phyloP scores from a whole-genome alignment of 2,113 vertebrate species.

The Heterotilapia buettikoferi region DNA sequence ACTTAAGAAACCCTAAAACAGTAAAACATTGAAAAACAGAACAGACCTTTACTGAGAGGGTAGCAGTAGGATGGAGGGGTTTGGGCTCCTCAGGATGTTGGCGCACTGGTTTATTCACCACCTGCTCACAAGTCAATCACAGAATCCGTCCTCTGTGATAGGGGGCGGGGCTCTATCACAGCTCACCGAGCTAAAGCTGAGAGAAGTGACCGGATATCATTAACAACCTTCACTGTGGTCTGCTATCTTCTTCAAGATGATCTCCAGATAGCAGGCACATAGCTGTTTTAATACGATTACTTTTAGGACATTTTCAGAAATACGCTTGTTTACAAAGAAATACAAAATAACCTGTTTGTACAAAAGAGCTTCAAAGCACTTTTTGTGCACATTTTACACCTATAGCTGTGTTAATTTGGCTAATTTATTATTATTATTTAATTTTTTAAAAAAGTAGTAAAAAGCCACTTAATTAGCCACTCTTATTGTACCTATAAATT shows the following conservation, averaged over 20 bases:
- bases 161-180: not conserved
- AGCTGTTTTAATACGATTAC: too few species aligned
- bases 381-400: too few species aligned
- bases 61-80: not conserved
- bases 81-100: not conserved
- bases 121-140: not conserved
- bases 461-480: too few species aligned
- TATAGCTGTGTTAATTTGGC: too few species aligned
- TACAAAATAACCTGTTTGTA: too few species aligned
- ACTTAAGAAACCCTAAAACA: not conserved
- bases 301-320: too few species aligned
- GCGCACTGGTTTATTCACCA: not conserved
- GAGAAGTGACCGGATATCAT: not conserved
- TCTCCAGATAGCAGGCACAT: not conserved
- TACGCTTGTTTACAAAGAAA: too few species aligned
- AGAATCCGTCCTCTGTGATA: accelerated
- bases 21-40: not conserved
- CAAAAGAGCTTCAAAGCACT: too few species aligned
- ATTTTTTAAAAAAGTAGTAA: too few species aligned
- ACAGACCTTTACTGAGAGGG: not conserved
- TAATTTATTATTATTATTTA: too few species aligned
- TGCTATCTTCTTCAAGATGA: not conserved
- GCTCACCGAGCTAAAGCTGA: not conserved
- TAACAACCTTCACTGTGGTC: not conserved
- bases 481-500: too few species aligned